These are phyloP conservation scores for Theodoxus fluviatilis DNA, from an alignment of 2,888 invertebrate species.

Conservation along the genomic window DNA sequence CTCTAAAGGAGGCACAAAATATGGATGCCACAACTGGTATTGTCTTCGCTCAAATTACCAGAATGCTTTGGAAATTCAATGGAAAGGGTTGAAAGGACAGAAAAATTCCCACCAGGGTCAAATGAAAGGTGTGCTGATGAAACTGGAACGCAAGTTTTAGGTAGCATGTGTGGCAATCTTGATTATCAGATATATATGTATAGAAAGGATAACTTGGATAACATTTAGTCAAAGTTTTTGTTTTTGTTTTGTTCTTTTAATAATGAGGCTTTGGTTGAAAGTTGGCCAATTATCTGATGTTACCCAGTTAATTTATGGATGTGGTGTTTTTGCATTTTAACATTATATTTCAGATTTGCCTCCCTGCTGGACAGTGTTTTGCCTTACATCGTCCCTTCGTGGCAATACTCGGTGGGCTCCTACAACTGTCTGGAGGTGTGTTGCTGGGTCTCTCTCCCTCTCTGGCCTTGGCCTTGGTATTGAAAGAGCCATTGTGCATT, in stretches of 20 bases:
- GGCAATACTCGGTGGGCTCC: slow-evolving; percentile 60
- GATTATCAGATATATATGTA: no score
- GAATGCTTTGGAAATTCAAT: no score
- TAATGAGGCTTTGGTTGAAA: background rate
- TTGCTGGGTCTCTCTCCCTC: background rate
- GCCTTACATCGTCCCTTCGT: slow-evolving; percentile 60
- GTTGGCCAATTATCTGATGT: background rate
- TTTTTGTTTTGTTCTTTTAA: background rate
- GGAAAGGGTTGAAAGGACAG: no score
- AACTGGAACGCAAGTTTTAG: no score
- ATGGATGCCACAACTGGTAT: no score
- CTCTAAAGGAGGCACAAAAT: no score
- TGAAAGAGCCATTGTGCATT: no score
- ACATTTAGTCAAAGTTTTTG: background rate
- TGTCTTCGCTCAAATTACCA: no score
- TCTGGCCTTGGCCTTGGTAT: background rate
- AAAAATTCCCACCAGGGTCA: no score
- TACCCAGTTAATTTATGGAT: background rate
- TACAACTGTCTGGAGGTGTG: slow-evolving; percentile 56
- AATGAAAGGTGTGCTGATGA: no score
- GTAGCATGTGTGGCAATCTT: no score
- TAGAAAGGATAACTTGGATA: background rate
- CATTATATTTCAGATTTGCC: slow-evolving; percentile 49
- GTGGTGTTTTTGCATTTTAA: background rate
- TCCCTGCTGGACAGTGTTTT: slow-evolving; percentile 61